Base-by-base conservation (phyloP, 2,113 vertebrate species). In the Cynoglossus semilaevis region DNA sequence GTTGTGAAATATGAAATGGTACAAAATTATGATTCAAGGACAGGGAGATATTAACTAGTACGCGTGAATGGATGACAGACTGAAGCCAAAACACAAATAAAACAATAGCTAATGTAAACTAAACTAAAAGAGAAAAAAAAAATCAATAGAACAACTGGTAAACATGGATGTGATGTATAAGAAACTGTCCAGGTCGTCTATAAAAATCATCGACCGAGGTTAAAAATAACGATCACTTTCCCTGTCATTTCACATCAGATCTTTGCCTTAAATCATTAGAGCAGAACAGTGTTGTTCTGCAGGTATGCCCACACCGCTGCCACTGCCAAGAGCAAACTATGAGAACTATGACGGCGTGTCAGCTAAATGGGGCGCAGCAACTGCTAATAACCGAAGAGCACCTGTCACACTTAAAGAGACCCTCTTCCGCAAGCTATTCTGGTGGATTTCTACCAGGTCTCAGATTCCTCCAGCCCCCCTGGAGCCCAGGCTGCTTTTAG, bases 381-480 rank as follows among this genome's bases (percentile, higher is more conserved):
- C 79, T 76, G 85, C 76, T 84, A 77, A 76, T 81, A 77, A 74
- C 68, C 17, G 47, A 72, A 55, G 69, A 80, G 72, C 87, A 91
- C 89, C 88, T 91, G 89, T 90, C 74, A 57, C 70, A 48, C 72
- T 78, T 17, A 52, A 35, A 35, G 18, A 71, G 57, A 44, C 63
- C 46, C 42, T 70, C 74, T 75, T 67, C 43, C 58, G 37, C 58
- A 65, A 56, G 73, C 85, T 89, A 88, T 90, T 89, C 84, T 89
- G 74, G 88, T 88, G 68, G 72, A 86, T 85, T 88, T 88, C 77
- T 50, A 83, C 79, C 84, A 81, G 74, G 85, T 81, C 80, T 88
- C 79, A 51, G 65, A 84, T 88, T 90, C 85, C 62, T 75, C 47
- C 63, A 55, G 77, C 70, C 84, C 67, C 56, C 9, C 43, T 70